Percentiles rank a stretch among this genome's conserved stretches.
Conservation (phyloP, 2,113 vertebrate genomes). For the Gymnorhina tibicen region DNA sequence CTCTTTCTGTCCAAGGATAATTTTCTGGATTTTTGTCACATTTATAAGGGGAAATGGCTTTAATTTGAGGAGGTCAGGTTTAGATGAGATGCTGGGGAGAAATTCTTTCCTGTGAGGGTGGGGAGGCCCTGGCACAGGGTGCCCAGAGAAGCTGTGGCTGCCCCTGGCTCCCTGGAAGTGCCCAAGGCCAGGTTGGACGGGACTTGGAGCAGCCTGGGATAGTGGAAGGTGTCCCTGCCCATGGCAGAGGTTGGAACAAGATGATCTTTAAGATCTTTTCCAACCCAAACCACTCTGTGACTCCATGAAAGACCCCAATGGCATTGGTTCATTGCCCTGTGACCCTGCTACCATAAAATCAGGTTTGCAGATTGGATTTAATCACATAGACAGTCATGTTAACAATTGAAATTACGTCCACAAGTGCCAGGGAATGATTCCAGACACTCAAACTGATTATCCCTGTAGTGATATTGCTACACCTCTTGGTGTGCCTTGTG, state of each 20-base stretch:
- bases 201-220: fast-evolving
- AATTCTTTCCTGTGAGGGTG: fast-evolving
- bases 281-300: not conserved
- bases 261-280: not conserved
- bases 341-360: not conserved
- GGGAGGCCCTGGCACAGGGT: fast-evolving
- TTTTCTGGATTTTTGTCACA: not conserved
- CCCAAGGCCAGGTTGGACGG: fast-evolving
- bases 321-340: not conserved
- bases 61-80: not conserved
- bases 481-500: not conserved
- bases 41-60: not conserved
- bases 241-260: fast-evolving
- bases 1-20: not conserved
- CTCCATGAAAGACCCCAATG: not conserved
- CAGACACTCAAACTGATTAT: not conserved
- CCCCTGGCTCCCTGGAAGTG: not conserved
- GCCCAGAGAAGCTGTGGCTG: not conserved
- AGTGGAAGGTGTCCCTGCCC: not conserved
- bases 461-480: not conserved
- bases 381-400: fast-evolving
- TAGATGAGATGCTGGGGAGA: not conserved
- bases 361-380: not conserved
- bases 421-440: not conserved
- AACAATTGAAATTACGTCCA: fast-evolving